Percentiles rank a stretch among this genome's conserved stretches.
Conservation (phyloP, 2,797 vertebrate genomes). For the Liasis olivaceus region DNA sequence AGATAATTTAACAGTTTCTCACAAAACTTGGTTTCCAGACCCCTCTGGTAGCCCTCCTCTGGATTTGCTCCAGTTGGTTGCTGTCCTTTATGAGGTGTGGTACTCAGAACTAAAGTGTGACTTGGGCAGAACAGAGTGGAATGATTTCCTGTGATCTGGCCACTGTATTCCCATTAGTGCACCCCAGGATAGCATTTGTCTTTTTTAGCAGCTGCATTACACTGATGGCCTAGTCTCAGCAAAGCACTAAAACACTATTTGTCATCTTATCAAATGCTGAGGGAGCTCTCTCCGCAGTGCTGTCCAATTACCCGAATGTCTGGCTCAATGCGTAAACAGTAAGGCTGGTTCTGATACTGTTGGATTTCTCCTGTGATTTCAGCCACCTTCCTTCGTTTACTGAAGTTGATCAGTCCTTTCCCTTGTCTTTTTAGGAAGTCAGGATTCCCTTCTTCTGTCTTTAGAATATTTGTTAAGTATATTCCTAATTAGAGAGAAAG, state of each 20-base stretch:
- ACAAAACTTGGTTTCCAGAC: not conserved
- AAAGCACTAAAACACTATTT: not conserved
- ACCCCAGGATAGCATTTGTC: not conserved
- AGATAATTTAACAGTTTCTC: not conserved
- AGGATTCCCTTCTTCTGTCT: constrained; percentile 98
- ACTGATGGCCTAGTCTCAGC: not conserved
- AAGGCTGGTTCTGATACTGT: constrained; percentile 99
- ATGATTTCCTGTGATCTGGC: not conserved
- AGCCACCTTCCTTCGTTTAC: constrained; percentile 96
- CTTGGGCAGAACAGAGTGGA: not conserved
- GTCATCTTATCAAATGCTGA: not conserved
- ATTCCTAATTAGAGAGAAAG: constrained; percentile 81
- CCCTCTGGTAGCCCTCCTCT: not conserved
- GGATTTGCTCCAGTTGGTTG: not conserved
- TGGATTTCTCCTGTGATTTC: constrained; percentile 99
- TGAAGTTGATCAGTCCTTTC: constrained; percentile 98
- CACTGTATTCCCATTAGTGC: not conserved
- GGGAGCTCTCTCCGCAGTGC: not conserved
- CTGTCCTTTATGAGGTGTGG: not conserved
- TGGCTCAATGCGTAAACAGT: constrained; percentile 90
- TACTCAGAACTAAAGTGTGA: not conserved
- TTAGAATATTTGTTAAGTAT: constrained; percentile 98
- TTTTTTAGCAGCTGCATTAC: not conserved
- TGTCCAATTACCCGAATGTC: constrained; percentile 85
- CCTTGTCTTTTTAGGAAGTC: constrained; percentile 93